phyloP scores from a whole-genome alignment of 2,113 vertebrate species.

The Ammodytes marinus region DNA sequence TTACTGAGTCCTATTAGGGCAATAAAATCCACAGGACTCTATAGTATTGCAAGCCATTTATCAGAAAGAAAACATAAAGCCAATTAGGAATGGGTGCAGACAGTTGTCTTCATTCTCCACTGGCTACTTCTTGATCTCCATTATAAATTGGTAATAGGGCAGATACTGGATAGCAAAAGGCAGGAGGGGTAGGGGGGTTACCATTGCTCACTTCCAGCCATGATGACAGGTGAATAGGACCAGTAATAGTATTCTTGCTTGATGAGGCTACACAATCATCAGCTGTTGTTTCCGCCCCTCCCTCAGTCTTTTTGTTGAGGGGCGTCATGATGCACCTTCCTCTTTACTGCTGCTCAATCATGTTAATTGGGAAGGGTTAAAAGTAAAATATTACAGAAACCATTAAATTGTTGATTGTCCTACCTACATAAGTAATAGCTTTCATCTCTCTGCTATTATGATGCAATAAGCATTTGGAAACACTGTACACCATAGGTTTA shows the following conservation, averaged over 20 bases:
- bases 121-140: conserved; percentile 99
- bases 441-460: conserved; percentile 89
- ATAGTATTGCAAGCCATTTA: conserved; percentile 95
- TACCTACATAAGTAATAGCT: conserved; percentile 56
- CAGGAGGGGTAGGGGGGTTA: conserved; percentile 87
- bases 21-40: conserved; percentile 90
- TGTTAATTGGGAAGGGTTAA: conserved; percentile 91
- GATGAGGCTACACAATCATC: conserved; percentile 91
- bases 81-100: conserved; percentile 98
- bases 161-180: conserved; percentile 91
- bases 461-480: conserved; percentile 93
- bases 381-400: conserved; percentile 85
- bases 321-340: conserved; percentile 90
- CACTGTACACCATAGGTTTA: conserved; percentile 91
- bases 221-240: conserved; percentile 93
- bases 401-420: conserved; percentile 82
- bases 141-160: conserved; percentile 99
- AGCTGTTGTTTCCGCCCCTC: conserved; percentile 86
- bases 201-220: conserved; percentile 89
- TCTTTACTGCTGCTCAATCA: conserved; percentile 92
- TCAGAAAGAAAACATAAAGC: conserved; percentile 98
- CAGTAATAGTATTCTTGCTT: conserved; percentile 89
- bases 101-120: conserved; percentile 98
- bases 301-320: conserved; percentile 85
- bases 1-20: conserved; percentile 97